Evolutionary conservation across 2,113 vertebrate species (phyloP).

Genomic region (Burhinus oedicnemus): DNA sequence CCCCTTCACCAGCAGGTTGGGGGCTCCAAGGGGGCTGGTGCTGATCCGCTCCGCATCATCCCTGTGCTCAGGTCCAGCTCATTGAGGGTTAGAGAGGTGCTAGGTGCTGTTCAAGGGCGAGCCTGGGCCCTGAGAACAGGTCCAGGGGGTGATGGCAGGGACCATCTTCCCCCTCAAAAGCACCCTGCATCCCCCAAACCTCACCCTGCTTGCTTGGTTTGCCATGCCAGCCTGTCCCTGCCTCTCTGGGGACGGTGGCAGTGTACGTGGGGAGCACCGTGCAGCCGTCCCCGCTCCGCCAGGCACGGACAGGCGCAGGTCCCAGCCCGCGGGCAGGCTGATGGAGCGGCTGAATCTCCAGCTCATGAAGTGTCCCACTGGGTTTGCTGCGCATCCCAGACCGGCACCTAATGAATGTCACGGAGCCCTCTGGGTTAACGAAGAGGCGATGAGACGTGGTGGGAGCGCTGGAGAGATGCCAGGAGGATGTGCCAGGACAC

Average conservation of each 20-base stretch:
- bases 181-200: neutral
- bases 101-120: neutral
- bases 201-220: neutral
- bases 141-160: neutral
- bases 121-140: neutral
- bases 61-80: neutral
- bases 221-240: neutral
- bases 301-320: neutral
- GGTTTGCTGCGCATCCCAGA: neutral
- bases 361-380: neutral
- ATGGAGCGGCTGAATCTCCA: neutral
- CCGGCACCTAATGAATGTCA: neutral
- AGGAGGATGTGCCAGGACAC: neutral
- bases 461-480: neutral
- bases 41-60: neutral
- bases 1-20: accelerated
- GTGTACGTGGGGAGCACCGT: accelerated
- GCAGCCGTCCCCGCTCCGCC: neutral
- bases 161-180: neutral
- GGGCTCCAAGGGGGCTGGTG: neutral
- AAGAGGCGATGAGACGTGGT: neutral
- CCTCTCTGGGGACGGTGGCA: neutral
- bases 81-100: neutral
- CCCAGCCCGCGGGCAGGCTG: neutral
- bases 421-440: neutral